Percentiles rank a stretch among this genome's conserved stretches.
Conservation (phyloP, 2,888 invertebrate species). For the Ellobium chinense region DNA sequence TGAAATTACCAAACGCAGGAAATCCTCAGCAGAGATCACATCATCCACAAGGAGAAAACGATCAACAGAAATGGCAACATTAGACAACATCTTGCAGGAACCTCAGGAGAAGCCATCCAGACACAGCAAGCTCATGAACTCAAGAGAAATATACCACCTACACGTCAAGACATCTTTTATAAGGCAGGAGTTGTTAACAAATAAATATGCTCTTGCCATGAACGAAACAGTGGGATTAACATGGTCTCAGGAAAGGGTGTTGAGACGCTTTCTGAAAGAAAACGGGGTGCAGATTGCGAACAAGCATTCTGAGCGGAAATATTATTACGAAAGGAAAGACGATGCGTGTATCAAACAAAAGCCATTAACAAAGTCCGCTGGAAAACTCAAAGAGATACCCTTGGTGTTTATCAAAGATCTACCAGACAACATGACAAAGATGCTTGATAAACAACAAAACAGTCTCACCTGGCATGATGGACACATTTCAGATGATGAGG, state of each 20-base stretch:
- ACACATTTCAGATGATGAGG: not conserved
- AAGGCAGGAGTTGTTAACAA: not conserved
- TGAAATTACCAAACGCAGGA: not conserved
- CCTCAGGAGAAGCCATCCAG: not conserved
- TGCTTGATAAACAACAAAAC: not conserved
- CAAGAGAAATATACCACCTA: not conserved
- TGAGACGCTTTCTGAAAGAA: not conserved
- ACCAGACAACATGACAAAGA: not conserved
- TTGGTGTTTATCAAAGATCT: not conserved
- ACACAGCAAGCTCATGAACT: not conserved
- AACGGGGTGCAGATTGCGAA: not conserved
- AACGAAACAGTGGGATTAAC: not conserved
- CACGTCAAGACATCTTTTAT: not conserved
- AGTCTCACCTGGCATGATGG: not conserved
- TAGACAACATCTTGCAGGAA: not conserved
- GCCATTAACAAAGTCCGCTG: not conserved
- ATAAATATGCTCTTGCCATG: not conserved
- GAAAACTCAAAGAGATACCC: not conserved
- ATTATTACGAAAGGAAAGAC: not conserved
- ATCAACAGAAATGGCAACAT: not conserved
- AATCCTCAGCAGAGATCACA: not conserved
- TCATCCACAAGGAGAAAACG: not conserved
- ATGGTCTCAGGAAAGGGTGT: not conserved
- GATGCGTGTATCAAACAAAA: not conserved
- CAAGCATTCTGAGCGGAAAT: not conserved